Percentiles rank a stretch among this genome's conserved stretches.
Conservation (phyloP, 2,888 invertebrate genomes). For the Allolobophora icterica region DNA sequence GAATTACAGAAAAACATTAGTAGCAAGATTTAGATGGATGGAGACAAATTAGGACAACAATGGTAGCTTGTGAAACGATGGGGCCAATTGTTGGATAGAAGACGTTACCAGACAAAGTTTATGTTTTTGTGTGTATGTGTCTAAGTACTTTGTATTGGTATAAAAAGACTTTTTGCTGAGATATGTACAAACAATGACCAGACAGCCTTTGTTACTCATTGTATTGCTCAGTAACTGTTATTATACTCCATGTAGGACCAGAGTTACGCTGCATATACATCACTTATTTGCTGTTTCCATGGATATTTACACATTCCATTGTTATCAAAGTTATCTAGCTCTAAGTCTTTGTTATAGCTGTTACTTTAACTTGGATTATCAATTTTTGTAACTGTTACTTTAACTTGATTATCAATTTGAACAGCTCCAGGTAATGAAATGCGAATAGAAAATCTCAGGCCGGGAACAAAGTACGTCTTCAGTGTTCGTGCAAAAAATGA, state of each 20-base stretch:
- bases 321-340: not conserved
- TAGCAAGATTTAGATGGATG: not conserved
- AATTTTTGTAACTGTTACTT: too few species aligned
- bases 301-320: not conserved
- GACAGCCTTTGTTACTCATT: not conserved
- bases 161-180: not conserved
- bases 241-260: not conserved
- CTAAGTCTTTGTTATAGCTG: not conserved
- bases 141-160: not conserved
- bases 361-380: not conserved
- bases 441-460: conserved; percentile 46
- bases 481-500: conserved; percentile 46
- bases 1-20: not conserved
- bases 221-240: not conserved
- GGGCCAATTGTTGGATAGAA: not conserved
- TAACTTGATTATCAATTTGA: too few species aligned
- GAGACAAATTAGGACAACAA: too few species aligned
- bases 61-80: not conserved
- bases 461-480: conserved; percentile 45
- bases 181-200: not conserved
- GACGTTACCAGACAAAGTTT: not conserved
- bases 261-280: not conserved
- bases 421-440: conserved; percentile 35
- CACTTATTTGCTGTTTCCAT: not conserved
- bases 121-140: not conserved